Evolutionary conservation across 2,888 invertebrate species (phyloP).

Genomic region (Morpho achilles): DNA sequence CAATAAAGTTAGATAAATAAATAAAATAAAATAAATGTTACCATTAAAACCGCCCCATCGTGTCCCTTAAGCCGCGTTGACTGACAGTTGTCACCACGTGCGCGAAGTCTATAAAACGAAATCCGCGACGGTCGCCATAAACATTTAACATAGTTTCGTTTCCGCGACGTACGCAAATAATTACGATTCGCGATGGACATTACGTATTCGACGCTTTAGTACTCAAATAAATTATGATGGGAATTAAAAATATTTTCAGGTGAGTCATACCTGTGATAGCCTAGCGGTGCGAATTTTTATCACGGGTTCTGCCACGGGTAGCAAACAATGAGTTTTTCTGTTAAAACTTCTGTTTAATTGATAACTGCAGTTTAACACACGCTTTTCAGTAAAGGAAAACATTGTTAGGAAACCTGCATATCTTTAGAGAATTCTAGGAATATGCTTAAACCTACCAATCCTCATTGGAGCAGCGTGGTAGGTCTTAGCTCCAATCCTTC

Average conservation of each 20-base stretch:
- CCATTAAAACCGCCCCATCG: neutral
- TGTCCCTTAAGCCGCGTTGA: constrained; percentile 10
- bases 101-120: constrained; percentile 34
- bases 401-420: no score
- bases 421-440: no score
- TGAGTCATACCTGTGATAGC: neutral
- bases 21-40: neutral
- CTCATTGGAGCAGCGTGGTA: no score
- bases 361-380: no score
- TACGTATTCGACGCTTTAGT: neutral
- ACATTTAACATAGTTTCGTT: constrained; percentile 43
- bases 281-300: no score
- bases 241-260: neutral
- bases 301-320: no score
- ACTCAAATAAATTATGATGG: neutral
- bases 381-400: no score
- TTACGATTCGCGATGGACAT: constrained; percentile 8
- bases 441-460: no score
- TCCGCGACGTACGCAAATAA: constrained; percentile 15
- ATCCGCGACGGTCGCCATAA: constrained; percentile 18
- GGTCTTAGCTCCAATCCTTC: no score
- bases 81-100: constrained; percentile 32
- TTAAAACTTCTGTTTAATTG: no score
- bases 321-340: no score
- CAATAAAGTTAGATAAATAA: no score